Conservation (phyloP, 2,888 invertebrate genomes). For the Fragum whitleyi region DNA sequence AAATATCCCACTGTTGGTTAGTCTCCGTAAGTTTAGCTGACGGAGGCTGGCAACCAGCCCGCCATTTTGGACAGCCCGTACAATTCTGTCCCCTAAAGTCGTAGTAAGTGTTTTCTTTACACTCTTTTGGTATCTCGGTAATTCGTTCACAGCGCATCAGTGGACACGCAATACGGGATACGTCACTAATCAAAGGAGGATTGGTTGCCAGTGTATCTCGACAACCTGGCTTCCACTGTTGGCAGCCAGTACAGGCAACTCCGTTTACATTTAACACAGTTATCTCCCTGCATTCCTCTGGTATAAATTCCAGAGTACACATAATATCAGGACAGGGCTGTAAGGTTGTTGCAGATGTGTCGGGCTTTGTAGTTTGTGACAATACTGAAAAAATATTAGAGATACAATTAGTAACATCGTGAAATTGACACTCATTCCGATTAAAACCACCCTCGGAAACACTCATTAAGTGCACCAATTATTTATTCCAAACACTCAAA, state of each 20-base stretch:
- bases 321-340: constrained; percentile 35
- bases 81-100: constrained; percentile 32
- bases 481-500: too few relatives aligned
- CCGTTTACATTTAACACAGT: constrained; percentile 11
- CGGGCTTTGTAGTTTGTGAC: constrained; percentile 24
- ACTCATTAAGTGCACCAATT: too few relatives aligned
- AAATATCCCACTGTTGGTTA: neutral
- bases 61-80: constrained; percentile 27
- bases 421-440: too few relatives aligned
- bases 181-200: neutral
- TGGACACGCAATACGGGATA: constrained; percentile 41
- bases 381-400: constrained; percentile 27
- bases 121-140: constrained; percentile 30
- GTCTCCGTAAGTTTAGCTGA: neutral
- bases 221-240: constrained; percentile 43
- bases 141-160: neutral
- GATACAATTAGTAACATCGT: too few relatives aligned
- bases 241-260: constrained; percentile 45
- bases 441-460: too few relatives aligned
- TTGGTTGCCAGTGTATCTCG: neutral
- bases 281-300: constrained; percentile 32
- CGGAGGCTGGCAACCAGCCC: constrained; percentile 14
- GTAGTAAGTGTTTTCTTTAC: constrained; percentile 14
- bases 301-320: constrained; percentile 45
- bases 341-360: neutral